Evolutionary conservation across 2,888 invertebrate species (phyloP).

Genomic region (Philonicus albiceps): DNA sequence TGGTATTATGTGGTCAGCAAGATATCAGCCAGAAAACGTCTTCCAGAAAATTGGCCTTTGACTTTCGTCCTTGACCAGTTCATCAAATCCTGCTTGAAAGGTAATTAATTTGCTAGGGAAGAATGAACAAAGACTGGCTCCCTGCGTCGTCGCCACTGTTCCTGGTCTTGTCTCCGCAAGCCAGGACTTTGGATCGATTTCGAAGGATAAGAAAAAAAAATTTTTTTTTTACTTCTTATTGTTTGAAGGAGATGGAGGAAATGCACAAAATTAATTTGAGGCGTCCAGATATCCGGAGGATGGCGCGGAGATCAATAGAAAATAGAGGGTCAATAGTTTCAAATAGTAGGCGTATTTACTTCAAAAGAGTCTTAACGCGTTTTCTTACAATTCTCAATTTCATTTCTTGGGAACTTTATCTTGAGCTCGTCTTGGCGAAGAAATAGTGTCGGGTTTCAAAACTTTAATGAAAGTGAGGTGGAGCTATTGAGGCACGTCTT

Average conservation of each 20-base stretch:
- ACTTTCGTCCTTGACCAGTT: conserved; percentile 1
- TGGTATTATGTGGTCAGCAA: neutral
- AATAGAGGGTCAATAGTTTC: neutral
- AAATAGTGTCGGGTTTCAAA: neutral
- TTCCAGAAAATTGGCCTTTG: neutral
- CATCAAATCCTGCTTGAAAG: conserved; percentile 10
- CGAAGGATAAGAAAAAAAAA: neutral
- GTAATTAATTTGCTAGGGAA: conserved; percentile 17
- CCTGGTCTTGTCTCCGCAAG: neutral
- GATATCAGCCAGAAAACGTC: conserved; percentile 1
- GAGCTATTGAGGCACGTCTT: neutral
- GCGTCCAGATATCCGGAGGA: neutral
- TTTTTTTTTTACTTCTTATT: neutral
- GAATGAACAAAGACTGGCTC: neutral
- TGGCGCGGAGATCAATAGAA: neutral
- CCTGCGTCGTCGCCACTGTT: neutral
- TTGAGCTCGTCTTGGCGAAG: neutral
- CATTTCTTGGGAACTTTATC: neutral
- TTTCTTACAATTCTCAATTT: neutral
- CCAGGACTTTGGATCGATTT: neutral
- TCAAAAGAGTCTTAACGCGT: neutral
- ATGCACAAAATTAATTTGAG: neutral
- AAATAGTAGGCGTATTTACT: neutral
- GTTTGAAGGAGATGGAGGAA: neutral
- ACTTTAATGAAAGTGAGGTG: neutral